These are phyloP conservation scores for Argyrosomus regius DNA, from an alignment of 2,797 vertebrate genomes.

Conservation along the genomic window DNA sequence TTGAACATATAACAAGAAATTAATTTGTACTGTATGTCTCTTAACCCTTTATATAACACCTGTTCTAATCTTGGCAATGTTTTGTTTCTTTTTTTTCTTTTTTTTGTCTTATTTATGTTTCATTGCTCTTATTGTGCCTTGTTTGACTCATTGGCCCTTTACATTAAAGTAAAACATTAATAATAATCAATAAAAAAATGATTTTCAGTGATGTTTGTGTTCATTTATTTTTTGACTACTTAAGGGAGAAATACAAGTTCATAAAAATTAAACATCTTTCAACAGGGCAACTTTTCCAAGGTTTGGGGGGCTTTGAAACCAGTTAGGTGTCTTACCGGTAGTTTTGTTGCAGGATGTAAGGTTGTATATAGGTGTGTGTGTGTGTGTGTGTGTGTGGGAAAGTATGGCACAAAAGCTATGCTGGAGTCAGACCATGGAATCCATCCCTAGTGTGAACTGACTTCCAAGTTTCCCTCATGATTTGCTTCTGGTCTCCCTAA, in stretches of 20 bases:
- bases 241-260: neutral
- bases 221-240: neutral
- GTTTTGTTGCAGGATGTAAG: neutral
- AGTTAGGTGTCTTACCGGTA: neutral
- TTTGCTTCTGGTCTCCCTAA: conserved; percentile 12
- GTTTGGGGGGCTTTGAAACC: neutral
- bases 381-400: neutral
- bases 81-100: neutral
- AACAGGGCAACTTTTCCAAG: neutral
- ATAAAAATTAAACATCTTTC: neutral
- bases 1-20: no score
- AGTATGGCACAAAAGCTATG: neutral
- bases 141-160: neutral
- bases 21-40: neutral
- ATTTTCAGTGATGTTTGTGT: neutral
- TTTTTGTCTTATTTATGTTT: neutral
- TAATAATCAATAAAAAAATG: no score
- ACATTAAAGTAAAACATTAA: no score
- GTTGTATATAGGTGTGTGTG: neutral
- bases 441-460: neutral
- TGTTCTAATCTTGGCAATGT: neutral
- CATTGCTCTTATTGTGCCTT: neutral
- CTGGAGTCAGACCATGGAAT: neutral
- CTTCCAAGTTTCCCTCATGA: conserved; percentile 17
- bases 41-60: neutral